Evolutionary conservation across 2,888 invertebrate species (phyloP), one percentile per base, ranked within the genome.

Genomic region (Mesopsocus fuscifrons): DNA sequence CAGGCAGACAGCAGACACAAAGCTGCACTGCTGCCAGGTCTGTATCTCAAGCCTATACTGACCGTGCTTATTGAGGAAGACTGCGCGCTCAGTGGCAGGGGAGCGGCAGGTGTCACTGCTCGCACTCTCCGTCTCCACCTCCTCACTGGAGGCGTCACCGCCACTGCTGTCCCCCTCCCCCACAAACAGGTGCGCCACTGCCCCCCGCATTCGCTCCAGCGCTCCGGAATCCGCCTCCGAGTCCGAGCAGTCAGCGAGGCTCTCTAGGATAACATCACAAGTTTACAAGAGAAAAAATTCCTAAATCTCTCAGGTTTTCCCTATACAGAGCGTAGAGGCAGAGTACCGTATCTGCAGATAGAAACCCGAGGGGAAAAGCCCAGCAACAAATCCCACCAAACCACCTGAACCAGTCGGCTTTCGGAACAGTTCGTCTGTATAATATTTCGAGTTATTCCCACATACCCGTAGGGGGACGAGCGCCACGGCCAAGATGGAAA

Each of bases 121-220:
- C 57, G 41, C 59, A 53, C 44, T 49, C 58, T 58, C 46, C 57
- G 61, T 49, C 60, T 51, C 55, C 2, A 50, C 53, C 8, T 57
- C 55, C 31, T 56, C 53, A 16, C 53, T 54, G 42, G 62, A 64
- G 11, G 58, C 62, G 45, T 65, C 65, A 0, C 62, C 66, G 33
- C 71, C 74, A 49, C 72, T 73, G 43, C 70, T 72, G 44, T 71
- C 71, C 44, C 65, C 51, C 64, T 61, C 75, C 74, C 73, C 78
- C 44, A 79, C 79, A 59, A 85, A 82, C 45, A 85, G 60, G 62
- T 80, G 78, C 13, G 75, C 74, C 48, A 80, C 75, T n/a, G 77
- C 77, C 41, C 71, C 71, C 1, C 76, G 71, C 34, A 81, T 59
- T 54, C 77, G 78, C 51, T 77, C 77, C 62, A 76, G 71, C 2